Conservation (phyloP, 2,888 invertebrate genomes). For the Amiota communis region DNA sequence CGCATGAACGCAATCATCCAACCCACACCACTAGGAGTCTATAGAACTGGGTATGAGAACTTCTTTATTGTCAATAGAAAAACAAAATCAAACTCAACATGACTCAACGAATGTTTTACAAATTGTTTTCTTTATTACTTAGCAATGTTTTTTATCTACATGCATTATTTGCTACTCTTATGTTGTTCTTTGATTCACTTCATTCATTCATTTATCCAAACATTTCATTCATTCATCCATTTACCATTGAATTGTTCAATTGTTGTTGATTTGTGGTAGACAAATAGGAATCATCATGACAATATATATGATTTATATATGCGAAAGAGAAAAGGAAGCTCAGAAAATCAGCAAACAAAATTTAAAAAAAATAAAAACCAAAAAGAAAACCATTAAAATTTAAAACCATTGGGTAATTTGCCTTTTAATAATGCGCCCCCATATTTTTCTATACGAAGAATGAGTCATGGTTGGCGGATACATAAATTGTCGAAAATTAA, state of each 20-base stretch:
- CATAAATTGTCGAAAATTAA: conserved; percentile 15
- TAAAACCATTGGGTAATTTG: too few species aligned
- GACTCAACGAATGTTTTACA: conserved; percentile 4
- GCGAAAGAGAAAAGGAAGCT: background rate
- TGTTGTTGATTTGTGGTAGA: conserved; percentile 20
- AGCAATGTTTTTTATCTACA: background rate
- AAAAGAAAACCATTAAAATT: background rate
- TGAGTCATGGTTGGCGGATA: background rate
- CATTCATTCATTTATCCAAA: background rate
- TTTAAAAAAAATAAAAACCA: conserved; percentile 27
- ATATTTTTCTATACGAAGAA: too few species aligned
- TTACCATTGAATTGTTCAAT: background rate
- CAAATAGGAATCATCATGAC: conserved; percentile 10
- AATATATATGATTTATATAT: conserved; percentile 18
- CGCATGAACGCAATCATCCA: too few species aligned
- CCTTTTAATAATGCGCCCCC: too few species aligned
- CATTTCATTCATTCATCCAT: too few species aligned
- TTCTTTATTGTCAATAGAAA: too few species aligned
- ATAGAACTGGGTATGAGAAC: too few species aligned
- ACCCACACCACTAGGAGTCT: too few species aligned
- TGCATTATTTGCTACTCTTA: background rate
- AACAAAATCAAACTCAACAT: background rate
- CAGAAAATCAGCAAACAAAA: conserved; percentile 35
- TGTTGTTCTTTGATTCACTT: background rate
- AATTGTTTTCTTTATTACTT: conserved; percentile 19